phyloP scores from a whole-genome alignment of 2,888 invertebrate genomes.

The Emmelina monodactyla region DNA sequence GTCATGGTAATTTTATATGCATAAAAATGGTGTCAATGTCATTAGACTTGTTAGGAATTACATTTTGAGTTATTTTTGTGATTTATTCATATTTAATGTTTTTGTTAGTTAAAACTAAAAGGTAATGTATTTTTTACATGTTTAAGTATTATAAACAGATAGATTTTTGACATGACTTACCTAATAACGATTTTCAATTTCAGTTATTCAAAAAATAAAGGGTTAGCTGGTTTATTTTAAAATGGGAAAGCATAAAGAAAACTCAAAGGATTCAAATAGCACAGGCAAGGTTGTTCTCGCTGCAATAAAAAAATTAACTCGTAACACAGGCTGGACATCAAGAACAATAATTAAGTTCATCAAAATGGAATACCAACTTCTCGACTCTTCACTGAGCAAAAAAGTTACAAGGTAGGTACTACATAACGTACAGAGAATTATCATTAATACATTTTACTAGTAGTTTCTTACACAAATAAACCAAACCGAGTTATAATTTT shows the following conservation, averaged over 20 bases:
- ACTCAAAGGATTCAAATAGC: constrained; percentile 12
- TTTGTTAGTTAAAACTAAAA: no score
- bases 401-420: constrained; percentile 34
- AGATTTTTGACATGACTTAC: background rate
- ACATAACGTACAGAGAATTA: no score
- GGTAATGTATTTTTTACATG: background rate
- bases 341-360: constrained; percentile 41
- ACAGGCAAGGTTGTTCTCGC: constrained; percentile 32
- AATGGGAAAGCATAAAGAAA: background rate
- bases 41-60: no score
- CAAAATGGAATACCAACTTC: constrained; percentile 29
- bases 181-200: background rate
- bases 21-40: no score
- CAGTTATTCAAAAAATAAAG: background rate
- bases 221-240: background rate
- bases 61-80: no score
- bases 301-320: constrained; percentile 35
- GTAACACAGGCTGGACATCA: constrained; percentile 39
- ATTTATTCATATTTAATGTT: no score
- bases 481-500: no score
- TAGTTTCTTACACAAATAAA: no score
- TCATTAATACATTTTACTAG: no score
- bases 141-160: background rate
- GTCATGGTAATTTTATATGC: no score
- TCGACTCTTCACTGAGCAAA: constrained; percentile 25